Percentiles rank a stretch among this genome's conserved stretches.
These are phyloP conservation scores for Deilephila elpenor DNA, from an alignment of 2,888 invertebrate species.

Conservation along the genomic window DNA sequence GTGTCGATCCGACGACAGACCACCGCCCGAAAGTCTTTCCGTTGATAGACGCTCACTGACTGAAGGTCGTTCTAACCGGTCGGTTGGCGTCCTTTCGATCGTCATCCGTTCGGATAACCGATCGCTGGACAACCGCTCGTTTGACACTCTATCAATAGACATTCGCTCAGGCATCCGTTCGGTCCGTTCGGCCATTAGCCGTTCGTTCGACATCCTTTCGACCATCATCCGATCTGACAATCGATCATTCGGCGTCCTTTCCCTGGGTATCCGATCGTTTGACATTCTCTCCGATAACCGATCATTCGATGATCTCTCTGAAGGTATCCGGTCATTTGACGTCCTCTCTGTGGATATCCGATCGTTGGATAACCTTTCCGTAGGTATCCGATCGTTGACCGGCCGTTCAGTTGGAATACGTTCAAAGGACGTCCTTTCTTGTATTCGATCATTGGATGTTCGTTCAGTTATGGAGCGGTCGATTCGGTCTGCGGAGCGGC, in stretches of 20 bases:
- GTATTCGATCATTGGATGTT: slow-evolving; percentile 50
- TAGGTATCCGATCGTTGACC: slow-evolving; percentile 50
- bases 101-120: slow-evolving; percentile 48
- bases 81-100: slow-evolving; percentile 49
- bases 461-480: slow-evolving; percentile 51
- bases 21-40: slow-evolving; percentile 33
- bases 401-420: slow-evolving; percentile 45
- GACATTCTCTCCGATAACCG: slow-evolving; percentile 45
- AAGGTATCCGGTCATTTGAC: slow-evolving; percentile 50
- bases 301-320: slow-evolving; percentile 40
- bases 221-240: slow-evolving; percentile 46
- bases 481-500: slow-evolving; percentile 57
- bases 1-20: slow-evolving; percentile 39
- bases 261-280: slow-evolving; percentile 36
- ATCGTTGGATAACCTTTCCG: slow-evolving; percentile 38
- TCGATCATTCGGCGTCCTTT: slow-evolving; percentile 38
- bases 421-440: slow-evolving; percentile 38
- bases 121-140: slow-evolving; percentile 43
- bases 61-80: slow-evolving; percentile 53
- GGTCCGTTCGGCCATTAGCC: slow-evolving; percentile 30
- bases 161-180: slow-evolving; percentile 42
- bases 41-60: slow-evolving; percentile 49
- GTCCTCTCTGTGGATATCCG: slow-evolving; percentile 45
- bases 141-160: slow-evolving; percentile 44
- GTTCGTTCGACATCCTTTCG: slow-evolving; percentile 37